Percentiles rank a stretch among this genome's conserved stretches.
phyloP scores from a whole-genome alignment of 1,140 invertebrate genomes.

The Dendrolimus kikuchii region DNA sequence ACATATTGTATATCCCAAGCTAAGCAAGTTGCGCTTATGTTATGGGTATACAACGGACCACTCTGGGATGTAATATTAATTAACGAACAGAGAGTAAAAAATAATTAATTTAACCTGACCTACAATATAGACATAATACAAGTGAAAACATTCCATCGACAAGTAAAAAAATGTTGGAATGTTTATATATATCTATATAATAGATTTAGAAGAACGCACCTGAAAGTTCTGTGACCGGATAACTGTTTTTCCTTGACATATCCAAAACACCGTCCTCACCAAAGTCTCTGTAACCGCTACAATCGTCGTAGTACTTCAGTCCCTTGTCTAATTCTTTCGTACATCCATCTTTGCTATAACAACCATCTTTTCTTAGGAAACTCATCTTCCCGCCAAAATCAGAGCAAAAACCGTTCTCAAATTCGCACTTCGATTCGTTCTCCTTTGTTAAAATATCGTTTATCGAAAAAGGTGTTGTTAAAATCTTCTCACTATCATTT shows the following conservation, averaged over 20 bases:
- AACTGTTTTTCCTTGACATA: slow-evolving; percentile 57
- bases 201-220: slow-evolving; percentile 27
- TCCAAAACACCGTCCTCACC: slow-evolving; percentile 53
- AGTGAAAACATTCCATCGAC: too few species aligned
- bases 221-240: slow-evolving; percentile 60
- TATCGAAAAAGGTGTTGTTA: slow-evolving; percentile 81
- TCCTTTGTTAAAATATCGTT: slow-evolving; percentile 81
- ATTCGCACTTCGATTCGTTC: slow-evolving; percentile 53
- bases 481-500: slow-evolving; percentile 56
- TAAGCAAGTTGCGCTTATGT: too few species aligned
- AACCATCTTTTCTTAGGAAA: slow-evolving; percentile 35
- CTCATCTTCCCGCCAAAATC: slow-evolving; percentile 45
- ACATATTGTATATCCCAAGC: too few species aligned
- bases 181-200: slow-evolving; percentile 3
- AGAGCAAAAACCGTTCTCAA: slow-evolving; percentile 56
- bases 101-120: too few species aligned
- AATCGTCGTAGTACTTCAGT: slow-evolving; percentile 61
- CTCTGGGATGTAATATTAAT: too few species aligned
- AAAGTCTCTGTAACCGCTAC: slow-evolving; percentile 44
- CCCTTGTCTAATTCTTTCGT: slow-evolving; percentile 42
- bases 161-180: too few species aligned
- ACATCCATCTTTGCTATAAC: slow-evolving; percentile 31
- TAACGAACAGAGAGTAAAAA: too few species aligned
- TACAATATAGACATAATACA: too few species aligned
- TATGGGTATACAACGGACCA: too few species aligned